Conservation (phyloP, 2,888 invertebrate species). For the Allolobophora icterica region DNA sequence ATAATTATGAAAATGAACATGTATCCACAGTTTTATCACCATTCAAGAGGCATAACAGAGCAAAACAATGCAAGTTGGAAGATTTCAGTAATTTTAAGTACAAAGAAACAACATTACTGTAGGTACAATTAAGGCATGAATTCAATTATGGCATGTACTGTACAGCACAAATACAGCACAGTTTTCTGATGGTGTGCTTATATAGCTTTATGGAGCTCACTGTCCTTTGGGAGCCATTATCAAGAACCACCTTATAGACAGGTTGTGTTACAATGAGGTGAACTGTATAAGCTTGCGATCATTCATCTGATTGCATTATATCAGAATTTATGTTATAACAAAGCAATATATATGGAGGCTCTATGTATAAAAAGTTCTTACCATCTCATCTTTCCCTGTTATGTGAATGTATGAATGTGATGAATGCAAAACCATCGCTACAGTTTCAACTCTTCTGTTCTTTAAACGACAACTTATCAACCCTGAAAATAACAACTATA, state of each 20-base stretch:
- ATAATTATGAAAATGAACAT: not conserved
- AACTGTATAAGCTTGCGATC: too few relatives aligned
- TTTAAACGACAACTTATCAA: slow-evolving; percentile 52
- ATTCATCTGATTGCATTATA: too few relatives aligned
- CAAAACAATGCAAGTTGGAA: not conserved
- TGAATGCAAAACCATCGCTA: slow-evolving; percentile 63
- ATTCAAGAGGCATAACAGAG: not conserved
- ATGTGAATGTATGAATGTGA: slow-evolving; percentile 61
- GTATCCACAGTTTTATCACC: not conserved
- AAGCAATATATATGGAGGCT: too few relatives aligned
- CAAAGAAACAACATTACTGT: not conserved
- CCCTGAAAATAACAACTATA: slow-evolving; percentile 45
- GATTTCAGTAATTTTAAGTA: not conserved
- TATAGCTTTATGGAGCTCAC: too few relatives aligned
- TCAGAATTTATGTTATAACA: not conserved
- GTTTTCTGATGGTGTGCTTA: too few relatives aligned
- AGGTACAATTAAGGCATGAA: too few relatives aligned
- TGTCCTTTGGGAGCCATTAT: too few relatives aligned
- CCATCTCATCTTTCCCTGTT: slow-evolving; percentile 61
- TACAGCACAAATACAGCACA: too few relatives aligned
- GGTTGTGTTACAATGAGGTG: not conserved
- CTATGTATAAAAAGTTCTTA: slow-evolving; percentile 46
- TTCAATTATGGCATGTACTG: too few relatives aligned
- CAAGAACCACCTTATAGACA: not conserved
- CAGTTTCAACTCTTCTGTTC: slow-evolving; percentile 57